Evolutionary conservation across 1,140 invertebrate genomes (phyloP), one percentile per base, ranked within the genome.

Genomic region (Ctenoplectra terminalis): DNA sequence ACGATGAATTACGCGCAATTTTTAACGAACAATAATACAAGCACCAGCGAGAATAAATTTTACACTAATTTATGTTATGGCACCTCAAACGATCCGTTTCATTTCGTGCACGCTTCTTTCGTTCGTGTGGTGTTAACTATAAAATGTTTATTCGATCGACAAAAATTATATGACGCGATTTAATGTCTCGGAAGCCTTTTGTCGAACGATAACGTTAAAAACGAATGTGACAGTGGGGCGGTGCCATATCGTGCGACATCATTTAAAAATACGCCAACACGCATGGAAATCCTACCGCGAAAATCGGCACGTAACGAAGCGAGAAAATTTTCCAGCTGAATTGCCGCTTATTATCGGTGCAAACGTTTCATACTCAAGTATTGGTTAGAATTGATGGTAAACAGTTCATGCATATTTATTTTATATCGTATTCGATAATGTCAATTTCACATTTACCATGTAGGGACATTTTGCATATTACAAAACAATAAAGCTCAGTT

Each of bases 261-360:
- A n/a, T n/a, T n/a, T n/a, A n/a, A n/a, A n/a, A n/a, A n/a, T n/a
- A n/a, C n/a, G n/a, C n/a, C n/a, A n/a, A n/a, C 26, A 11, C 26
- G 20, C 5, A 17, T 20, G 11, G 0, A 66, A 66, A 26, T 66
- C 17, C 3, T 48, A 9, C 15, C 11, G 1, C 2, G 15, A 56
- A 26, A 40, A 9, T 54, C 23, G 26, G 29, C 43, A 8, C 26
- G n/a, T 67, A 67, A 31, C 15, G 43, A 50, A 67, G 1, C 43
- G 17, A 20, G 4, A 23, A 31, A 29, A 60, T 43, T 54, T 13
- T 56, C 46, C 48, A 50, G 34, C 52, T 40, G 54, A 81, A 74
- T 70, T 50, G 40, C 56, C 43, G 15, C 48, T 43, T 72, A 52
- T 81, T 74, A 74, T 75, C 70, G 54, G 46, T 66, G 29, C 31